Percentiles rank a stretch among this genome's conserved stretches.
These are phyloP conservation scores for Cryptomyrus ogoouensis DNA, from an alignment of 2,113 vertebrate species.

Conservation along the genomic window DNA sequence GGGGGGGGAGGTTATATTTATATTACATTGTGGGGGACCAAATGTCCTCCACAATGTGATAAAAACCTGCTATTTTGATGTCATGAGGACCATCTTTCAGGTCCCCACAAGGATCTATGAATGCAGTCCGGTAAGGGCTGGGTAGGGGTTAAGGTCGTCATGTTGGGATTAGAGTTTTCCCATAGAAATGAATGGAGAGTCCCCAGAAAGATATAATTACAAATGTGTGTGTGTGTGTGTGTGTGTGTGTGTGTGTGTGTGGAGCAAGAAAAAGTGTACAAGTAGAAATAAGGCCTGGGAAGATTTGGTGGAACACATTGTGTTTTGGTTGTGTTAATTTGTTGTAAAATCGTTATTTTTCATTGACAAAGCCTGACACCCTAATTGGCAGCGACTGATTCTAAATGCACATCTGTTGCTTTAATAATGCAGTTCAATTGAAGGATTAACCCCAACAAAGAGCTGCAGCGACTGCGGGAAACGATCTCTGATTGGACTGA, in stretches of 20 bases:
- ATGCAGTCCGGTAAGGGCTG: too few species aligned
- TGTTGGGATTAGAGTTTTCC: too few species aligned
- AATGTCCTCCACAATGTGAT: too few species aligned
- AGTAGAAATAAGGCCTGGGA: background rate
- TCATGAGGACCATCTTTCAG: too few species aligned
- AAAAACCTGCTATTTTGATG: too few species aligned
- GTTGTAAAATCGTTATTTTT: constrained; percentile 27
- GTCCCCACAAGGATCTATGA: too few species aligned
- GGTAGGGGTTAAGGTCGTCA: too few species aligned
- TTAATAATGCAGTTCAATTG: constrained; percentile 29
- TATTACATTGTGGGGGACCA: too few species aligned
- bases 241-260: background rate
- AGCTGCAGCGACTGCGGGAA: constrained; percentile 18
- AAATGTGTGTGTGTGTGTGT: background rate
- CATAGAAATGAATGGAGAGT: background rate
- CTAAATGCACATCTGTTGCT: constrained; percentile 30
- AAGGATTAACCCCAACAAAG: constrained; percentile 26
- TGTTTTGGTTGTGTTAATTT: constrained; percentile 14
- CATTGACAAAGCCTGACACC: background rate
- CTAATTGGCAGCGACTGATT: constrained; percentile 22
- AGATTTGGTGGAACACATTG: background rate
- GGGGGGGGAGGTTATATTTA: too few species aligned
- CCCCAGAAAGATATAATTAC: background rate
- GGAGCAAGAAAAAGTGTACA: background rate
- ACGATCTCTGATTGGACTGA: constrained; percentile 26